Percentiles rank a stretch among this genome's conserved stretches.
These are phyloP conservation scores for Tolmerus cingulatus DNA, from an alignment of 2,888 invertebrate genomes.

Conservation along the genomic window DNA sequence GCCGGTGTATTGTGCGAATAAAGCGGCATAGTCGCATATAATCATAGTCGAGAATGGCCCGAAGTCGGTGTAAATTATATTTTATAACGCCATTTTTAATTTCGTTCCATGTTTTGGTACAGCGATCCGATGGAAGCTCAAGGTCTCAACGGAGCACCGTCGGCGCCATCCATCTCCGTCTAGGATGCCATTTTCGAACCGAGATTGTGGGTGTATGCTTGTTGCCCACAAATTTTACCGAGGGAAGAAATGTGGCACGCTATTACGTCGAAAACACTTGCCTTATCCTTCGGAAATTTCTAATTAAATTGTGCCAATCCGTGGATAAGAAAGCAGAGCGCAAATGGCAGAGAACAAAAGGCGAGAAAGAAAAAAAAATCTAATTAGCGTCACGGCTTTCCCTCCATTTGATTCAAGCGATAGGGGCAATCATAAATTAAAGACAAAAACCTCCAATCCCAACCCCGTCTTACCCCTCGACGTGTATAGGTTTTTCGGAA, in stretches of 20 bases:
- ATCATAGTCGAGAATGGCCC: background rate
- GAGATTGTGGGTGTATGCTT: background rate
- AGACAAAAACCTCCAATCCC: background rate
- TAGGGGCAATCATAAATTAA: conserved; percentile 33
- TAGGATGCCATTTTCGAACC: background rate
- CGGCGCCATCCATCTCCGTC: background rate
- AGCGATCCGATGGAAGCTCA: background rate
- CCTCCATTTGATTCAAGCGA: conserved; percentile 14
- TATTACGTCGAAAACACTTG: background rate
- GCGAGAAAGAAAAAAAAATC: background rate
- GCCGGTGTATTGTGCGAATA: background rate
- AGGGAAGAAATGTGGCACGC: background rate
- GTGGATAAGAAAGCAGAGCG: background rate
- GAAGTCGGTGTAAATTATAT: background rate
- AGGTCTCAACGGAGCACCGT: background rate
- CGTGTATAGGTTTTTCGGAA: background rate
- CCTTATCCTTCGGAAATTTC: conserved; percentile 7
- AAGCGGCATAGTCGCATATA: background rate
- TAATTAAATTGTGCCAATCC: conserved; percentile 16
- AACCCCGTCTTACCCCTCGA: background rate
- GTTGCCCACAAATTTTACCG: background rate
- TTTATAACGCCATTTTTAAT: background rate
- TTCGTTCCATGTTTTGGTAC: background rate
- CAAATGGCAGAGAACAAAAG: background rate
- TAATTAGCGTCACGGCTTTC: conserved; percentile 30